These are phyloP conservation scores for Anagyrus pseudococci DNA, from an alignment of 2,888 invertebrate species.

Conservation along the genomic window DNA sequence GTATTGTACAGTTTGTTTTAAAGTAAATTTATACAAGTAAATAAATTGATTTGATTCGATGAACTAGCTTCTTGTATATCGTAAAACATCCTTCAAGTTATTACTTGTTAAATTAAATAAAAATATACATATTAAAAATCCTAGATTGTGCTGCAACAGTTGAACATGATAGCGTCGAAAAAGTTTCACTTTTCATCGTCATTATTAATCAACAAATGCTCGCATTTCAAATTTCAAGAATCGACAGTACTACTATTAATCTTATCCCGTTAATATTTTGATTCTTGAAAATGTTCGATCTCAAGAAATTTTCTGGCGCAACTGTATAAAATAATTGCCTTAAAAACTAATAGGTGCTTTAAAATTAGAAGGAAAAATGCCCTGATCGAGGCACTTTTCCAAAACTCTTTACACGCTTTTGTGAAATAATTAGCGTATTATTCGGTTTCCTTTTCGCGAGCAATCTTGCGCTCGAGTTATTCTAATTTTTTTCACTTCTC, in stretches of 20 bases:
- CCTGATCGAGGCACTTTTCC: conserved; percentile 1
- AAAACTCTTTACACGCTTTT: conserved; percentile 12
- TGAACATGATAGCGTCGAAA: conserved; percentile 33
- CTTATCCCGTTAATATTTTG: conserved; percentile 9
- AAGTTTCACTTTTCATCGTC: conserved; percentile 9
- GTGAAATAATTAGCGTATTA: not conserved
- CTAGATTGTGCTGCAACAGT: conserved; percentile 23
- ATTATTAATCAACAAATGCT: conserved; percentile 13
- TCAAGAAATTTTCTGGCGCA: conserved; percentile 19
- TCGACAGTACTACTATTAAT: conserved; percentile 9
- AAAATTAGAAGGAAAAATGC: conserved; percentile 14
- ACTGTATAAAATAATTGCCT: conserved; percentile 32
- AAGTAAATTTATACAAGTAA: conserved; percentile 3
- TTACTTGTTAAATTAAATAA: conserved; percentile 9
- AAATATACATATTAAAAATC: conserved; percentile 18
- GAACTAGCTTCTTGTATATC: conserved; percentile 5
- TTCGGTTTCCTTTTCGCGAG: not conserved
- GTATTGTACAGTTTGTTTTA: conserved; percentile 22
- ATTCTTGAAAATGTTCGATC: conserved; percentile 23
- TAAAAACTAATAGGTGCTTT: conserved; percentile 31
- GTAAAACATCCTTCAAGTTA: conserved; percentile 7
- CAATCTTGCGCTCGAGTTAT: not conserved
- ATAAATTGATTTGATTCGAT: conserved; percentile 7
- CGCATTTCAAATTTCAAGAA: conserved; percentile 16
- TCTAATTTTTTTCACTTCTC: not conserved